Base-by-base conservation (phyloP, 23 tunicate genomes). In the Phallusia fumigata region DNA sequence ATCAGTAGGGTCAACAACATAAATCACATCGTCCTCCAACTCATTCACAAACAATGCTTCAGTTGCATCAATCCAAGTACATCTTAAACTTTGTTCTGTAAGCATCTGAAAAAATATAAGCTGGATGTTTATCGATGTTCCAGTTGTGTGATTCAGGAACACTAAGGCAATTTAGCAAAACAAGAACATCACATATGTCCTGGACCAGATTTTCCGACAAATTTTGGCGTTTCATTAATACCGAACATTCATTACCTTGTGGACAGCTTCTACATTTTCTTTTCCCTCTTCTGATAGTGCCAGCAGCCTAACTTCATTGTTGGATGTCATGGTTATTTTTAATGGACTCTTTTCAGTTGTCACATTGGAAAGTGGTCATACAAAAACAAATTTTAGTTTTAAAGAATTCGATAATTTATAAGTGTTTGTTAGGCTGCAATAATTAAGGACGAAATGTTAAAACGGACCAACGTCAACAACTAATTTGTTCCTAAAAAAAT, bases 1-100 rank as follows among this genome's bases (percentile, higher is more conserved):
- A 76, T 82, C 82, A 53, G 89, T 79, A 0, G 96, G 96, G 74
- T 91, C 96, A 45, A 79, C 81, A 31, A 91, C 90, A 83, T 91
- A 91, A 0, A 86, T 88, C n/a, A 91, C 87, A 31, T 91, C 96
- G 19, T 91, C 90, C 33, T 86, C 77, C 8, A 76, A 85, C 18
- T 35, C 45, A 5, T 33, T 18, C 30, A 87, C 65, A 31, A 45
- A 53, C 19, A 52, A 32, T 0, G 76, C 95, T 12, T 90, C 86
- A 19, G 74, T 80, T 0, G 73, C 22, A 13, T 75, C 49, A 21
- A 85, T 65, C 89, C 89, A 85, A 5, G 28, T 32, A 52, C 84
- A 77, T 50, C 49, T 75, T 0, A 90, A 28, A 5, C 82, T 76
- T 32, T 65, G 65, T 11, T 77, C 83, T n/a, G 35, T 76, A 12